Evolutionary conservation across 2,888 invertebrate species (phyloP).

Genomic region (Nebria brevicollis): DNA sequence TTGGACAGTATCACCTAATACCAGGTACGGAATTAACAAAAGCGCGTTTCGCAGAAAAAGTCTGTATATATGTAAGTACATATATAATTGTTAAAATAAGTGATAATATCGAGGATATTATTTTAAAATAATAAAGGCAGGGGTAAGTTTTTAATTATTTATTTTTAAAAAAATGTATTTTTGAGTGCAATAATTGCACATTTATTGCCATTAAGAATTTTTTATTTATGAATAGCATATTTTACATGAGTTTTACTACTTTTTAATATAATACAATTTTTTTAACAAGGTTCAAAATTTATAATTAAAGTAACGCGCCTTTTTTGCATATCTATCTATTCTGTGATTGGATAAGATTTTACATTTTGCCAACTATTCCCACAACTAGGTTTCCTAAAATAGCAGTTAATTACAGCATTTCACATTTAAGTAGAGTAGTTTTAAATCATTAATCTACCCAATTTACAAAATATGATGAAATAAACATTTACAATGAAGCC

Average conservation of each 20-base stretch:
- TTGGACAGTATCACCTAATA: neutral
- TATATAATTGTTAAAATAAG: neutral
- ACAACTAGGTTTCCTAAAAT: neutral
- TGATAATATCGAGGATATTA: neutral
- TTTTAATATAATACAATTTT: neutral
- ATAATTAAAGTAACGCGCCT: neutral
- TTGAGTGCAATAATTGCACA: too few relatives aligned
- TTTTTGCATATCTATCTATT: neutral
- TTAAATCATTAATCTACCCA: neutral
- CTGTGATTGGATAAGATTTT: neutral
- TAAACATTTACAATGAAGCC: neutral
- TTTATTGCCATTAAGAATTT: too few relatives aligned
- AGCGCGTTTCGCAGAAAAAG: neutral
- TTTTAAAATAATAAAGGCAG: neutral
- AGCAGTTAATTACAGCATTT: neutral
- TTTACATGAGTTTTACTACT: too few relatives aligned
- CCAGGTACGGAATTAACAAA: neutral
- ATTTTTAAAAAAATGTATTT: too few relatives aligned
- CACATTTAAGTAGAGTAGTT: neutral
- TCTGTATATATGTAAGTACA: neutral
- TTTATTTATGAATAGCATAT: too few relatives aligned
- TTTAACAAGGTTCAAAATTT: neutral
- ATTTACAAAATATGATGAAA: neutral
- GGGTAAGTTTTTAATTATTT: too few relatives aligned
- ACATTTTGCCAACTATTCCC: neutral